Evolutionary conservation across 2,113 vertebrate species (phyloP), one percentile per base, ranked within the genome.

Genomic region (Erythrolamprus reginae): DNA sequence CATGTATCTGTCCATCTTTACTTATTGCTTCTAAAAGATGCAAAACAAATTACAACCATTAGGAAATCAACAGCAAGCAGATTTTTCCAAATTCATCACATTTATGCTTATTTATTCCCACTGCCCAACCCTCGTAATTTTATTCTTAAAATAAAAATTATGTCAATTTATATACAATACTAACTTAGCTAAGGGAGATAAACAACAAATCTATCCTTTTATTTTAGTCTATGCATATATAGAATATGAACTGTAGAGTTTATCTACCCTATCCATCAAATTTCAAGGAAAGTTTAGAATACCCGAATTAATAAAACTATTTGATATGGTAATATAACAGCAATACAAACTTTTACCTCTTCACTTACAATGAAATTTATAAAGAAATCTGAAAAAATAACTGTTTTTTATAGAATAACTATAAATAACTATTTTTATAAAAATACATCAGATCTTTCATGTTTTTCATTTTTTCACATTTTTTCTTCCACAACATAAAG

Each of bases 1-100:
- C 98, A 42, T 96, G 96, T 92, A 99, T 96, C 93, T 99, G 97
- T 13, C 98, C 98, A 26, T 98, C 97, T 92, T 97, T 96, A n/a
- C 97, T 98, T 93, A 99, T 91, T 10, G 98, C 98, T 95, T 98
- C 98, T 99, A 95, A 26, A 70, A 88, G 88, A 90, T 89, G 77
- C 86, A 92, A 89, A 91, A 90, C n/a, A 90, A 87, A 86, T 90
- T 28, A 91, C 33, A 92, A 61, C 84, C 4, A 5, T 3, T 53
- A 0, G 47, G 82, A 56, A 93, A 1, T 15, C 50, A 84, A 38
- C 9, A 61, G 45, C 21, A 90, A 88, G 28, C 87, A 1, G 89
- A 23, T 51, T 61, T 70, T 84, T 89, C 24, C 24, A 88, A 17
- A 38, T 88, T 89, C 45, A 86, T n/a, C 91, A 89, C 6, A 77